Base-by-base conservation (phyloP, 2,113 vertebrate genomes). In the Thomomys bottae region DNA sequence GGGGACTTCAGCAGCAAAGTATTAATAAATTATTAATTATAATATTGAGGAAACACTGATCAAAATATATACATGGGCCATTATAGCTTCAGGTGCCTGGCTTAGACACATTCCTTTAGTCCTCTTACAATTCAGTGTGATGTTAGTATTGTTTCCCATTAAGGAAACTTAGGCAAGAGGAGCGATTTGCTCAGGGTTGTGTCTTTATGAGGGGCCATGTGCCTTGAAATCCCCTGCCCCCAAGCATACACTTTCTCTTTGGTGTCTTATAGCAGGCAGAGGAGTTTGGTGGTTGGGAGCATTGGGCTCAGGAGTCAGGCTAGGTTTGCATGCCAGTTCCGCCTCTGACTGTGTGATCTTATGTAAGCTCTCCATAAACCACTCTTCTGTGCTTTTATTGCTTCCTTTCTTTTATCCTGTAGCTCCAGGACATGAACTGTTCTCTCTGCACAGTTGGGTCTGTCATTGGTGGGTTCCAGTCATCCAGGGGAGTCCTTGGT, bases 321-420 rank as follows among this genome's bases (percentile, higher is more conserved):
- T 90, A 5, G 6, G 36, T 80, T 64, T 45, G 26, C 4, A 6
- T n/a, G 36, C 32, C 5, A 20, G 40, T 57, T 34, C 63, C 0
- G 6, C 63, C 63, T 36, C 36, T 49, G 34, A 38, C 70, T 24
- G 40, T 90, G 61, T 68, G 87, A 84, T 84, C 92, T 87, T 59
- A 32, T 1, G 18, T 34, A 78, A 92, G 63, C 20, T 8, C 61
- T 63, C 61, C 17, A 4, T 90, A 64, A 80, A 94, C 68, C 26
- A 26, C 83, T 63, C 2, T 87, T 75, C 49, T n/a, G 64, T 67
- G 57, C 64, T 93, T 95, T 93, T 92, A 93, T 81, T 92, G 84
- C 92, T 90, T 92, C 90, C 89, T 95, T 78, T 70, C 20, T 88
- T 90, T 83, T 34, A 81, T 92, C 77, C 83, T 84, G 0, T 88